These are phyloP conservation scores for Nomada lathburiana DNA, from an alignment of 2,888 invertebrate species.

Conservation along the genomic window DNA sequence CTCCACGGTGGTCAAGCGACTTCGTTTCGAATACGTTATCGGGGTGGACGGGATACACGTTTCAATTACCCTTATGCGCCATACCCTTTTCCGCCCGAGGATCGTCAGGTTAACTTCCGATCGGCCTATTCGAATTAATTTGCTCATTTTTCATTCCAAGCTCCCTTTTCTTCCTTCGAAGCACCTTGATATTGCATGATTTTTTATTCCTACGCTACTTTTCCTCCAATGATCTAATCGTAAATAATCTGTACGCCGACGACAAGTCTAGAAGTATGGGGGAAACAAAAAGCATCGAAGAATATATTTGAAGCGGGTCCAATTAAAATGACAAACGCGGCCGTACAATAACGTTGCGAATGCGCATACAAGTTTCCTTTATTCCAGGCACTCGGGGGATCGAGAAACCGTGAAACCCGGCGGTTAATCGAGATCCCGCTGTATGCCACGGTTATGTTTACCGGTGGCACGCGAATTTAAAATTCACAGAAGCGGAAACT, in stretches of 20 bases:
- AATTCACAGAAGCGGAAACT: constrained; percentile 41
- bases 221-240: too few relatives aligned
- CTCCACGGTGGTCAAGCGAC: background rate
- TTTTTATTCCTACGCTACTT: background rate
- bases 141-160: too few relatives aligned
- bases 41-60: background rate
- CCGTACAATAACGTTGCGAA: background rate
- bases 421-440: constrained; percentile 28
- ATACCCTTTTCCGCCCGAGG: too few relatives aligned
- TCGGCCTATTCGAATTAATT: too few relatives aligned
- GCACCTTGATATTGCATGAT: background rate
- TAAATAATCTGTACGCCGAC: too few relatives aligned
- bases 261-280: background rate
- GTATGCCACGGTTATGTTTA: constrained; percentile 6
- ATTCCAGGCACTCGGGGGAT: constrained; percentile 5
- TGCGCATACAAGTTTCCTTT: background rate
- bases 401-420: constrained; percentile 35
- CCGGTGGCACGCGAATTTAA: constrained; percentile 24
- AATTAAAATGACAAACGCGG: background rate
- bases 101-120: too few relatives aligned
- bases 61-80: too few relatives aligned
- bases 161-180: background rate
- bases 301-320: background rate
- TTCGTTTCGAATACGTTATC: background rate
- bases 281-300: background rate